Evolutionary conservation across 2,888 invertebrate genomes (phyloP).

Genomic region (Chorisops tibialis): DNA sequence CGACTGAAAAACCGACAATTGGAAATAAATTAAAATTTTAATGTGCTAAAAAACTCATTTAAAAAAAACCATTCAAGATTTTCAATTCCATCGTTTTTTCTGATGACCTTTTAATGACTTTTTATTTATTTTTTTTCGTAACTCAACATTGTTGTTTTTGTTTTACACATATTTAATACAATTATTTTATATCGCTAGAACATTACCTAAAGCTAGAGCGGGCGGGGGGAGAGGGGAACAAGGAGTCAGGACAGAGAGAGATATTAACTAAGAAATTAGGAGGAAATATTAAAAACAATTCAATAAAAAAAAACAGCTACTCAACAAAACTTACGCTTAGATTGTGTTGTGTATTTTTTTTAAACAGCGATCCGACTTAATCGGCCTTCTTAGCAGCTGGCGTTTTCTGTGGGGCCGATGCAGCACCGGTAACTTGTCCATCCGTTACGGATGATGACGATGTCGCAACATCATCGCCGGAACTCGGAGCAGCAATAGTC

Average conservation of each 20-base stretch:
- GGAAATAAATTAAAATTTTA: no score
- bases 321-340: slow-evolving; percentile 13
- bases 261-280: background rate
- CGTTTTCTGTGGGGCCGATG: slow-evolving; percentile 39
- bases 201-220: no score
- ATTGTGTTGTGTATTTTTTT: background rate
- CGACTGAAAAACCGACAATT: no score
- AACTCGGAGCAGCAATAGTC: background rate
- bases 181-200: background rate
- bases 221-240: no score
- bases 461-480: background rate
- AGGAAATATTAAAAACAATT: background rate
- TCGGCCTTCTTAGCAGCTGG: slow-evolving; percentile 48
- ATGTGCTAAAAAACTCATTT: no score
- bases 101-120: background rate
- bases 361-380: slow-evolving; percentile 37
- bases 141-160: background rate
- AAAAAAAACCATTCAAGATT: no score
- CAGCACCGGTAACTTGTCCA: slow-evolving; percentile 1
- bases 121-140: background rate
- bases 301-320: background rate
- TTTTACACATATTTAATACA: background rate
- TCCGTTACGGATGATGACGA: no score
- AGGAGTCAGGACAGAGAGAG: background rate
- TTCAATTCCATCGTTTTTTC: no score